Base-by-base conservation (phyloP, 2,113 vertebrate species). In the Noturus placidus region DNA sequence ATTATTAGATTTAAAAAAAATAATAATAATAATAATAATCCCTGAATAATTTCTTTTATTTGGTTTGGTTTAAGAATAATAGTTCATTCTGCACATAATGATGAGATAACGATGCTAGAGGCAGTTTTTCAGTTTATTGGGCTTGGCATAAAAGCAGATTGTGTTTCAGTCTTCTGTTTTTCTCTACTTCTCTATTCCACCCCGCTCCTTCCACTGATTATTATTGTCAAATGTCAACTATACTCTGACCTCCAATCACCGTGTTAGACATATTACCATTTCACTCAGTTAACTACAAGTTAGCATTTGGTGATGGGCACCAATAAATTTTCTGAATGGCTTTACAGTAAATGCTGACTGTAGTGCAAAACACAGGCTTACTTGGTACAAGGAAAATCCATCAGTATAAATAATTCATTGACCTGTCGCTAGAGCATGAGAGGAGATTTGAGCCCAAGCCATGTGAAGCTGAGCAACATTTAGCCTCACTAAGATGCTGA, bases 371-470 rank as follows among this genome's bases (percentile, higher is more conserved):
- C 42, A 77, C 74, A 57, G 54, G 0, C 84, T 22, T 84, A 78
- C 54, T 82, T 82, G 89, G 83, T 91, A 95, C 93, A 95, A 92
- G 91, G 92, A 93, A 95, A 95, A 93, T 92, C 93, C 94, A 95
- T 95, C 95, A 95, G 92, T 91, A 95, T 95, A 88, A 95, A 95
- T 95, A 94, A 95, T 92, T 95, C 91, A 95, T 93, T 85, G 86
- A 87, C 87, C 88, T 91, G 93, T 93, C 87, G 83, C 90, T 87
- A 78, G 91, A 94, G 89, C 93, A 84, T 89, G 85, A 91, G 8
- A 89, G 74, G 90, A 92, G 91, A 93, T 91, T 88, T 92, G 87
- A 88, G 85, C 91, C 87, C 82, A 91, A 89, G 89, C 89, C 90
- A 92, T 92, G 93, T 90, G 92, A 90, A 93, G 93, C 92, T 92